These are phyloP conservation scores for Thamnaconus septentrionalis DNA, from an alignment of 2,113 vertebrate species.

Conservation along the genomic window DNA sequence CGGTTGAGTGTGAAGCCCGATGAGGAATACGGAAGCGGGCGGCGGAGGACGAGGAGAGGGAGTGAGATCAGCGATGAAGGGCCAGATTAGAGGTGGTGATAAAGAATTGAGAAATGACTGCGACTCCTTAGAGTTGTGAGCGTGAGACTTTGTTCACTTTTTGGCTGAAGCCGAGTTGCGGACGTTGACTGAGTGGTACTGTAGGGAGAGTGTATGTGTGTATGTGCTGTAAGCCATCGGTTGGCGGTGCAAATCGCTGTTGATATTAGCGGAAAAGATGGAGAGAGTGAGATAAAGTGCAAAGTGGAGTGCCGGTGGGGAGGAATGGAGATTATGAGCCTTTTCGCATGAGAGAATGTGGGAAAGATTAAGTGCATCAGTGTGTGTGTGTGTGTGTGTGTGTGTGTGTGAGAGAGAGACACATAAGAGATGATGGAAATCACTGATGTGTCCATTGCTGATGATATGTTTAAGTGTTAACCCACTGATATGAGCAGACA, in stretches of 20 bases:
- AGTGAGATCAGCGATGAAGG: background rate
- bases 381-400: background rate
- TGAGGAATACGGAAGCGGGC: constrained; percentile 14
- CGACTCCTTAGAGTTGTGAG: too few species aligned
- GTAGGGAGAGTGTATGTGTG: background rate
- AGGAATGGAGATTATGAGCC: constrained; percentile 31
- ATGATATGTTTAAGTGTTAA: constrained; percentile 45
- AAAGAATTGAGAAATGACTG: constrained; percentile 11
- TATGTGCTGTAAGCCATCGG: background rate
- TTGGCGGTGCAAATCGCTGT: constrained; percentile 30
- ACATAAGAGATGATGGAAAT: too few species aligned
- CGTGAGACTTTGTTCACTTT: too few species aligned
- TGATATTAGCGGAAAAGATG: constrained; percentile 31
- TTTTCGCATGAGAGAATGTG: constrained; percentile 21
- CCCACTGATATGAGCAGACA: constrained; percentile 34
- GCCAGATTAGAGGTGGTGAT: constrained; percentile 1
- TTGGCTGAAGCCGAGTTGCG: too few species aligned
- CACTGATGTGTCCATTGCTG: constrained; percentile 26
- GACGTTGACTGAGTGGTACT: too few species aligned
- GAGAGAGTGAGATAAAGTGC: constrained; percentile 40
- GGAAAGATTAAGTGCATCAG: constrained; percentile 16
- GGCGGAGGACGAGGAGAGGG: background rate
- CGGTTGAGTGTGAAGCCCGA: constrained; percentile 31
- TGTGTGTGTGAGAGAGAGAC: too few species aligned
- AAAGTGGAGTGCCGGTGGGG: constrained; percentile 28